phyloP scores from a whole-genome alignment of 2,797 vertebrate species.

The Falco berigora region DNA sequence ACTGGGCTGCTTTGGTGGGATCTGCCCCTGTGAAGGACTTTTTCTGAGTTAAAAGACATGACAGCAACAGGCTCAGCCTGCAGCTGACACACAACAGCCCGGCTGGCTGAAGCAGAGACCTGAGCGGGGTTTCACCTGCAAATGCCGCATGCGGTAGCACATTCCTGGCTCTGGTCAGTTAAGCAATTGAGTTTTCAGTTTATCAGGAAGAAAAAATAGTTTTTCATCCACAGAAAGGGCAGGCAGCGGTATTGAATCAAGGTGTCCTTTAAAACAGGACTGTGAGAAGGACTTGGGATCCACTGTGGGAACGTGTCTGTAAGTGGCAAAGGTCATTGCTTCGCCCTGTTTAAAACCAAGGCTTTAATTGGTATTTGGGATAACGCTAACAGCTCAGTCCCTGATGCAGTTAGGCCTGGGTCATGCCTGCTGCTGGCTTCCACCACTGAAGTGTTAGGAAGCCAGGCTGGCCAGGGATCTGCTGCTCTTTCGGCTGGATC shows the following conservation, averaged over 20 bases:
- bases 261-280: not conserved
- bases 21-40: not conserved
- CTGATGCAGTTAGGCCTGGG: rapidly evolving
- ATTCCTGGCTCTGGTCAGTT: not conserved
- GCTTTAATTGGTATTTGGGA: not conserved
- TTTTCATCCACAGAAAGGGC: not conserved
- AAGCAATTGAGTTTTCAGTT: not conserved
- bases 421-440: not conserved
- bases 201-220: not conserved
- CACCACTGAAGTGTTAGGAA: rapidly evolving
- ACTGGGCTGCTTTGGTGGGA: not conserved
- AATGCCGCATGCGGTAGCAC: rapidly evolving
- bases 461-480: not conserved
- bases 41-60: not conserved
- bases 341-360: not conserved
- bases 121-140: rapidly evolving
- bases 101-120: not conserved
- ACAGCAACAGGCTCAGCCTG: not conserved
- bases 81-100: not conserved
- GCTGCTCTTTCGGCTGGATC: not conserved
- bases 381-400: not conserved
- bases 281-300: not conserved
- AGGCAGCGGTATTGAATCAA: not conserved
- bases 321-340: not conserved
- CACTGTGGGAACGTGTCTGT: not conserved